Base-by-base conservation (phyloP, 2,113 vertebrate genomes). In the Accipiter cooperii region DNA sequence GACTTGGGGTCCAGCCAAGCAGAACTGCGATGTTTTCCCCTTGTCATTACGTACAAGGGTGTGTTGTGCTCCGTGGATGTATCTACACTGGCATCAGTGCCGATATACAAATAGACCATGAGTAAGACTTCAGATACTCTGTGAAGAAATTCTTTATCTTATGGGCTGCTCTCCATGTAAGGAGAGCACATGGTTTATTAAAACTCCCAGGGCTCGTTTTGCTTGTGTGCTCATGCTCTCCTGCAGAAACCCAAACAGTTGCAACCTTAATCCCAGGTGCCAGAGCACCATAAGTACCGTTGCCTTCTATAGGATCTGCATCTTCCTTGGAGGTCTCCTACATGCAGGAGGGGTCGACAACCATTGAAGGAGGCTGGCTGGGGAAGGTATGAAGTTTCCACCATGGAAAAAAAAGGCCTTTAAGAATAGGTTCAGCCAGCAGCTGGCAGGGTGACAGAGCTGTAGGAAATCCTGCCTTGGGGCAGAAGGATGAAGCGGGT, bases 211-310 rank as follows among this genome's bases (percentile, higher is more conserved):
- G 46, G 64, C 76, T 96, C 51, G 15, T 87, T 92, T 93, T 71
- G 61, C 83, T 90, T 93, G 58, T 90, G 75, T 74, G 70, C 82
- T 94, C 75, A 63, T 63, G 84, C 70, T 85, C 31, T 90, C 49
- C 38, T 68, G 60, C 69, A 95, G 81, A 84, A 95, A 84, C 47
- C 57, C 61, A 69, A 55, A 60, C 6, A 52, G 40, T 12, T 73
- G 26, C 22, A 76, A 31, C 61, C 44, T 95, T 79, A 94, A 85
- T 34, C 34, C 18, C 34, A n/a, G 40, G 14, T 90, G 46, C 34
- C 28, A 44, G 38, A 68, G 36, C 33, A 34, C 31, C 3, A 3
- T 54, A 34, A 0, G 0, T 69, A 38, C 16, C 0, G 0, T 46
- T 61, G 58, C 4, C 25, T 83, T 83, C 70, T 57, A 1, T 24